Evolutionary conservation across 2,888 invertebrate genomes (phyloP).

Genomic region (Sphecodes monilicornis): DNA sequence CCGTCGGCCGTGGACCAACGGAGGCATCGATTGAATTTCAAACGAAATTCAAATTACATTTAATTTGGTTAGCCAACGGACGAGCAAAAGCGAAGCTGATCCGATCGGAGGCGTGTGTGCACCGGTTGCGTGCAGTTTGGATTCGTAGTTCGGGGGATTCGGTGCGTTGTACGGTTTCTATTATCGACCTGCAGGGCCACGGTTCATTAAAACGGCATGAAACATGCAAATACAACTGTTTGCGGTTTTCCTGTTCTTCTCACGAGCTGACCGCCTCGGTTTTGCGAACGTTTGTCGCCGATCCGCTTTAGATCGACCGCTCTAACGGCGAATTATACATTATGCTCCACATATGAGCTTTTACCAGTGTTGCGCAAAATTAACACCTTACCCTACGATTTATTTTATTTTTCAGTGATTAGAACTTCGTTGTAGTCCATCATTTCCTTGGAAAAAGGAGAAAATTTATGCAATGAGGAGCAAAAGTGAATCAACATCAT

Average conservation of each 20-base stretch:
- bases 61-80: conserved; percentile 78
- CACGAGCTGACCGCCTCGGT: background rate
- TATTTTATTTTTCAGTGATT: no score
- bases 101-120: conserved; percentile 23
- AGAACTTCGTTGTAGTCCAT: no score
- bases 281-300: background rate
- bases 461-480: no score
- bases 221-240: conserved; percentile 61
- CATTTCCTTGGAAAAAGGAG: no score
- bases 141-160: conserved; percentile 59
- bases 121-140: conserved; percentile 64
- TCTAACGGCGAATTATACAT: background rate
- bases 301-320: background rate
- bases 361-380: no score
- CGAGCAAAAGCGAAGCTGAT: conserved; percentile 38
- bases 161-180: conserved; percentile 75
- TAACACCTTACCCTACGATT: no score
- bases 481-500: no score
- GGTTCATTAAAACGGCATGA: conserved; percentile 67
- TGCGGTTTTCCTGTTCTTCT: conserved; percentile 11
- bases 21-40: conserved; percentile 81
- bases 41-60: conserved; percentile 83
- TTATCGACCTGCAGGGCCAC: conserved; percentile 71
- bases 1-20: conserved; percentile 39
- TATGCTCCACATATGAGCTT: background rate